Conservation (phyloP, 2,113 vertebrate species). For the Nothoprocta perdicaria region DNA sequence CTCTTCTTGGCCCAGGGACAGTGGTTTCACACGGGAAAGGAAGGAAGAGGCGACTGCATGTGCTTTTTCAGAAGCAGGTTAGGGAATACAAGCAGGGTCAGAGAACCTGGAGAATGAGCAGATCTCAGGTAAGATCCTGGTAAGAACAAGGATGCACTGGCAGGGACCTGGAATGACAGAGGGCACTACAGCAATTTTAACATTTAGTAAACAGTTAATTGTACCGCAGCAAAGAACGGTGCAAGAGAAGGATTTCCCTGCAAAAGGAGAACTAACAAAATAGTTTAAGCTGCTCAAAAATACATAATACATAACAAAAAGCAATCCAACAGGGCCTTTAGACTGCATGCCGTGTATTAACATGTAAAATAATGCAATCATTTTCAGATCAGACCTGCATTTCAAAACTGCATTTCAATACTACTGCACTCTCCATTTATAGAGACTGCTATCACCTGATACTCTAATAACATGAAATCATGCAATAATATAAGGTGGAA, state of each 20-base stretch:
- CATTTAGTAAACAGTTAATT: background rate
- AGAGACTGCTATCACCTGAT: background rate
- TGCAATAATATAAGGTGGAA: background rate
- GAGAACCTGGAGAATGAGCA: background rate
- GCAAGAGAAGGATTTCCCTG: background rate
- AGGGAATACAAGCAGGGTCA: background rate
- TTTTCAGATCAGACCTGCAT: background rate
- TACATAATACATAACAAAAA: background rate
- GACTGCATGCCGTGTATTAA: background rate
- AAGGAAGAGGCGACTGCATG: background rate
- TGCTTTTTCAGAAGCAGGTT: background rate
- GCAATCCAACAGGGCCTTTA: background rate
- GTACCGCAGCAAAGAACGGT: background rate
- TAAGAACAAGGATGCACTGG: background rate
- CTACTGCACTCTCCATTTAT: background rate
- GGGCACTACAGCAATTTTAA: background rate
- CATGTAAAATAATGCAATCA: background rate
- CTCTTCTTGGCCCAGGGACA: background rate
- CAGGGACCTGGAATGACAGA: background rate
- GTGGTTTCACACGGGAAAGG: background rate
- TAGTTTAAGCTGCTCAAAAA: background rate
- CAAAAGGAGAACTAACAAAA: background rate
- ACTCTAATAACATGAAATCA: accelerated
- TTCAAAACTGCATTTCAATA: background rate
- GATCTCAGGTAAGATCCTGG: background rate